Base-by-base conservation (phyloP, 1,140 invertebrate species). In the Diorhabda sublineata region DNA sequence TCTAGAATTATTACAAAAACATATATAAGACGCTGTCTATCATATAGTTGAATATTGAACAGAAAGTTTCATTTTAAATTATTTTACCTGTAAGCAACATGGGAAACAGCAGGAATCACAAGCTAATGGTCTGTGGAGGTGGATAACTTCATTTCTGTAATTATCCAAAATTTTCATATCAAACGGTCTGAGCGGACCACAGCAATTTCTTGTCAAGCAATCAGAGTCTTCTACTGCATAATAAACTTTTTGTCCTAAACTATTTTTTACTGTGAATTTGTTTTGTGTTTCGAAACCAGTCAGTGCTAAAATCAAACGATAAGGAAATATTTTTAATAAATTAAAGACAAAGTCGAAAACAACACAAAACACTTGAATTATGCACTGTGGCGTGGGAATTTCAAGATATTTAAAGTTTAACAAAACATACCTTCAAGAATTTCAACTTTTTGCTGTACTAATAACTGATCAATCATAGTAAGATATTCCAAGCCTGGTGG, bases 401-500 rank as follows among this genome's bases (percentile, higher is more conserved):
- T 11, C n/a, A 58, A 2, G 3, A 7, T n/a, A 58, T 58, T 2
- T n/a, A 56, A 58, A 58, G 26, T 7, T 26, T 26, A 26, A 26
- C 26, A 26, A 26, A 26, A 26, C 44, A 45, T 83, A 91, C 89
- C 88, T 88, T 97, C 93, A 41, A 95, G 76, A 5, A 93, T 73
- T 79, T 96, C 93, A 6, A 94, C 87, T 83, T 95, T 93, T 81
- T 96, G 94, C 76, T 96, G 90, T 59, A 98, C 87, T 66, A 96
- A 84, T 58, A 97, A 83, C 74, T 93, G 89, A 82, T 97, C 94
- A 87, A 97, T 89, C 87, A 86, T 87, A 80, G 92, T 92, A 84
- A 97, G 90, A 87, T 94, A 97, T 86, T 96, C 94, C 85, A 98
- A 90, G 72, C 94, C 95, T 77, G 88, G 92, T 64, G 92, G 95